A percentile compares a stretch with the other conserved stretches of the same genome.
Conservation (phyloP, 2,888 invertebrate species). For the Timema podura region DNA sequence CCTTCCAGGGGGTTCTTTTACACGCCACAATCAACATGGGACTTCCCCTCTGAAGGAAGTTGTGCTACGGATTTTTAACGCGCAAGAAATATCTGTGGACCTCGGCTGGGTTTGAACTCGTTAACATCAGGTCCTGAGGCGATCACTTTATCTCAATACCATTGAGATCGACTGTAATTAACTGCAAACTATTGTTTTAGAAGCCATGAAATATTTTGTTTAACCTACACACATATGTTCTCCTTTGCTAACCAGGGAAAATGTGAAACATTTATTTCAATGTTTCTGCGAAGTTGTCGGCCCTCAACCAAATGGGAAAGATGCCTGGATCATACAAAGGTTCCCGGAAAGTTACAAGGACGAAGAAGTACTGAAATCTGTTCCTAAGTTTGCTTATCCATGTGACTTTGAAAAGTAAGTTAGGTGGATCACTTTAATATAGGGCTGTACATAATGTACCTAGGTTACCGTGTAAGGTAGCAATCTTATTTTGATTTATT, state of each 20-base stretch:
- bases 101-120: too few species aligned
- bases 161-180: too few species aligned
- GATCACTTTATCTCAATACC: too few species aligned
- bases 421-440: slow-evolving; percentile 1
- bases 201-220: not conserved
- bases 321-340: slow-evolving; percentile 73
- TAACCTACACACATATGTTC: not conserved
- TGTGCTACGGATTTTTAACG: too few species aligned
- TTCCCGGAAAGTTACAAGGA: slow-evolving; percentile 81
- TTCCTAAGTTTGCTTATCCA: slow-evolving; percentile 90
- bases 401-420: slow-evolving; percentile 74
- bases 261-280: slow-evolving; percentile 74
- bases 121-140: too few species aligned
- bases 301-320: slow-evolving; percentile 56
- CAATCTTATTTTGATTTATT: too few species aligned
- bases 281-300: slow-evolving; percentile 78
- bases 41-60: too few species aligned
- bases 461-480: too few species aligned
- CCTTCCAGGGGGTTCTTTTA: too few species aligned
- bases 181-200: not conserved
- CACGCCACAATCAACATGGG: too few species aligned
- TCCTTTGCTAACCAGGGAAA: slow-evolving; percentile 57
- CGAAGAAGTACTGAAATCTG: slow-evolving; percentile 77
- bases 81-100: too few species aligned
- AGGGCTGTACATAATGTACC: too few species aligned